These are phyloP conservation scores for Callimorpha dominula DNA, from an alignment of 2,888 invertebrate genomes.

Conservation along the genomic window DNA sequence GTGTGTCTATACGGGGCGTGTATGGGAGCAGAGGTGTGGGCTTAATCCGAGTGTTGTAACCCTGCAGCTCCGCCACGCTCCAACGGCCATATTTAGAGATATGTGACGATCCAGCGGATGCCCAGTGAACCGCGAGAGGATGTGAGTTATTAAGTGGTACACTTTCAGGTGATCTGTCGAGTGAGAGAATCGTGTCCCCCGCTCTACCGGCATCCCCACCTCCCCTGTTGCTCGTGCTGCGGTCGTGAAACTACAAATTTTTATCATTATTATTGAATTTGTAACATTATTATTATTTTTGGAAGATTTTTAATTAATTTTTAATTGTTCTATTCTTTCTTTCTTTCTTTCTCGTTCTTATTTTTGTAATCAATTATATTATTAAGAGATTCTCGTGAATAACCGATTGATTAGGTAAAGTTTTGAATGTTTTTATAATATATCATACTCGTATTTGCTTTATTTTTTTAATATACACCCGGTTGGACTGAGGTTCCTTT, in stretches of 20 bases:
- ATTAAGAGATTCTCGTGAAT: neutral
- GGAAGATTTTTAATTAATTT: neutral
- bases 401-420: neutral
- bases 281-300: neutral
- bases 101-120: constrained; percentile 85
- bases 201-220: constrained; percentile 37
- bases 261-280: constrained; percentile 1
- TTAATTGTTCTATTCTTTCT: too few species aligned
- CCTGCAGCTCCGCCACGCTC: constrained; percentile 70
- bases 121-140: constrained; percentile 85
- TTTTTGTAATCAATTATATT: neutral
- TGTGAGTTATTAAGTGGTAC: constrained; percentile 86
- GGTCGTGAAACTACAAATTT: constrained; percentile 49
- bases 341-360: too few species aligned
- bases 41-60: constrained; percentile 64
- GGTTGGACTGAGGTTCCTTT: too few species aligned
- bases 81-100: constrained; percentile 84
- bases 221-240: constrained; percentile 33
- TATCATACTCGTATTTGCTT: too few species aligned
- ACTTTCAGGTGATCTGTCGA: constrained; percentile 86
- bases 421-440: neutral
- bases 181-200: constrained; percentile 81
- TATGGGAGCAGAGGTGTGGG: constrained; percentile 42
- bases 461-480: too few species aligned
- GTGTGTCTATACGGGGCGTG: constrained; percentile 7